Base-by-base conservation (phyloP, 2,888 invertebrate species). In the Hemicrepidius hirtus region DNA sequence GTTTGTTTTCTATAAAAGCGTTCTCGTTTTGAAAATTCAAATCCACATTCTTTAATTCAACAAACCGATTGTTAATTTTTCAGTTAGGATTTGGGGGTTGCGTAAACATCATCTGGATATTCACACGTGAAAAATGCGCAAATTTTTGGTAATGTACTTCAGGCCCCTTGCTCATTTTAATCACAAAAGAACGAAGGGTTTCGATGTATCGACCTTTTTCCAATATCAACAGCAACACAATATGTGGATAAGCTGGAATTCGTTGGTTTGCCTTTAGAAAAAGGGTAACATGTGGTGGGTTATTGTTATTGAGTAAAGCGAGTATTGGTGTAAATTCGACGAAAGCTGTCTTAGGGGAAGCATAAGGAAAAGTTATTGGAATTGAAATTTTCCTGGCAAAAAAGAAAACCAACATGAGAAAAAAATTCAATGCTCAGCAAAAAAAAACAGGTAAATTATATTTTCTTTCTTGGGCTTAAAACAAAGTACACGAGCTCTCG, bases 271-370 rank as follows among this genome's bases (percentile, higher is more conserved):
- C 28, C 3, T 32, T 49, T 49, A n/a, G 13, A 13, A 53, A 53
- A 50, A 53, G 13, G 28, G 53, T n/a, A 28, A 53, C 24, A 53
- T 28, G 5, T 6, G 13, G 28, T 13, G 28, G 53, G 53, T 53
- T 53, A 53, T 53, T 53, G 53, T 28, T 53, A 53, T 53, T 53
- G 53, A 13, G 28, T 46, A 46, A 46, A 46, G 46, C 46, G 46
- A 13, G 46, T 53, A 53, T 53, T 53, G 28, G 21, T 53, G 53
- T 53, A 53, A 53, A 24, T 24, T 53, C 53, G 46, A 16, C 24
- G 28, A 53, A 53, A 50, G 13, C 6, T 28, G 53, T 53, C 53
- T 53, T 12, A 5, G 2, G 53, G 53, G 53, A 53, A 53, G n/a
- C 20, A n/a, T 9, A 13, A 53, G 18, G 5, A 12, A 53, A 12